phyloP scores from a whole-genome alignment of 2,113 vertebrate species.

The Sapajus apella region DNA sequence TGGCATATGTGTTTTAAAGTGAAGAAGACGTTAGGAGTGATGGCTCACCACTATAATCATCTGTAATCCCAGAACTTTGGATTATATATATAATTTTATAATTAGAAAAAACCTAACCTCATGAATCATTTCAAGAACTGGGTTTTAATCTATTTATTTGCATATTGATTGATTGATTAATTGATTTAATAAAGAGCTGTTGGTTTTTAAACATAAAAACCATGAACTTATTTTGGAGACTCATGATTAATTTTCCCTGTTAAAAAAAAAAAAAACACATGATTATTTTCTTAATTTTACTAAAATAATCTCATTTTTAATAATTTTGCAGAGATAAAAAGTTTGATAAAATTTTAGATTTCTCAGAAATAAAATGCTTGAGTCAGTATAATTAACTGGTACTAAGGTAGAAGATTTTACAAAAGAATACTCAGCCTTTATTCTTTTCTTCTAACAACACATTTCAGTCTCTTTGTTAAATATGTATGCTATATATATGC shows the following conservation, averaged over 20 bases:
- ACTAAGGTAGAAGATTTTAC: background rate
- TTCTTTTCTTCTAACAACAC: background rate
- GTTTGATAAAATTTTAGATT: background rate
- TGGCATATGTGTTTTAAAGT: background rate
- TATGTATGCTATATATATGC: too few species aligned
- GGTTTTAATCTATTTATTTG: background rate
- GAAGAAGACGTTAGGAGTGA: background rate
- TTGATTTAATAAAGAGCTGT: background rate
- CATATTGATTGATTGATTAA: background rate
- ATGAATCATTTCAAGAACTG: background rate
- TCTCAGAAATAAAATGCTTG: background rate
- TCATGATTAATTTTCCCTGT: background rate
- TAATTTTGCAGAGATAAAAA: background rate
- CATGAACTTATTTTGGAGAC: accelerated
- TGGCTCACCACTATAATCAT: background rate
- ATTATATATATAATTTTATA: background rate
- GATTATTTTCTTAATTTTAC: background rate
- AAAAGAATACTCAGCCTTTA: background rate
- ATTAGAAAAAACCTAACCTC: background rate
- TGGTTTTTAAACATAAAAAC: background rate
- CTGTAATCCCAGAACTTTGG: background rate
- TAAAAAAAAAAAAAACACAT: background rate
- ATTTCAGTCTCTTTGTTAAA: too few species aligned
- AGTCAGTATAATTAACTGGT: background rate
- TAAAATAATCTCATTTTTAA: background rate